A percentile compares a stretch with the other conserved stretches of the same genome.
Evolutionary conservation across 23 tunicate species (phyloP).

Genomic region (Trididemnum miniatum): DNA sequence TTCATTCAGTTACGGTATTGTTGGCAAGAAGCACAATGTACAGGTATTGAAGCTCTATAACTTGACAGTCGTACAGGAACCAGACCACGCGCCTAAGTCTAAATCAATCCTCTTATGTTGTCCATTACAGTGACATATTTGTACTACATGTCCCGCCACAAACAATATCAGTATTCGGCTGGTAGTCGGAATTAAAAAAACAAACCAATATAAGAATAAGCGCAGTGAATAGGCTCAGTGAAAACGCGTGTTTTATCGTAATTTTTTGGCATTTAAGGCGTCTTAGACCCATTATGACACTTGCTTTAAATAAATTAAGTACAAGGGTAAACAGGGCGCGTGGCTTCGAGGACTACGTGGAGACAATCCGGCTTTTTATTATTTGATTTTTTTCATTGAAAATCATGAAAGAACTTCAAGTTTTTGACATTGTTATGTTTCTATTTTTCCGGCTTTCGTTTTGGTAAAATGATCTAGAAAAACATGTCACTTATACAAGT

Average conservation of each 20-base stretch:
- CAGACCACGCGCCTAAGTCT: slow-evolving; percentile 24
- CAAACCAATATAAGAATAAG: slow-evolving; percentile 22
- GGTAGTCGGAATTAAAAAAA: slow-evolving; percentile 41
- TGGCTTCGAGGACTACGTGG: background rate
- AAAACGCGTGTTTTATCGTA: background rate
- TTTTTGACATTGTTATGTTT: no score
- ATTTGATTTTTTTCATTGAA: background rate
- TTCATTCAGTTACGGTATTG: no score
- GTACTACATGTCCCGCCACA: background rate
- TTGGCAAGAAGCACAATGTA: no score
- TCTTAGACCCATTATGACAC: background rate
- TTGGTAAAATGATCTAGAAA: background rate
- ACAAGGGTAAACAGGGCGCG: slow-evolving; percentile 29
- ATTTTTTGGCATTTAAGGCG: background rate
- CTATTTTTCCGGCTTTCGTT: background rate
- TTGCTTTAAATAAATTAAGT: slow-evolving; percentile 5
- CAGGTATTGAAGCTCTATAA: no score
- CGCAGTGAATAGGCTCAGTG: background rate
- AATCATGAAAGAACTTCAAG: no score
- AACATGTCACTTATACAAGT: background rate
- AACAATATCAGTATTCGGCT: slow-evolving; percentile 22
- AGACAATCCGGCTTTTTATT: background rate
- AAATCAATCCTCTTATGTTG: slow-evolving; percentile 43
- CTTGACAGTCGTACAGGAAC: background rate
- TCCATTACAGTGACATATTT: slow-evolving; percentile 60